A percentile compares a stretch with the other conserved stretches of the same genome.
phyloP scores from a whole-genome alignment of 1,140 invertebrate genomes.

The Drusus annulatus region DNA sequence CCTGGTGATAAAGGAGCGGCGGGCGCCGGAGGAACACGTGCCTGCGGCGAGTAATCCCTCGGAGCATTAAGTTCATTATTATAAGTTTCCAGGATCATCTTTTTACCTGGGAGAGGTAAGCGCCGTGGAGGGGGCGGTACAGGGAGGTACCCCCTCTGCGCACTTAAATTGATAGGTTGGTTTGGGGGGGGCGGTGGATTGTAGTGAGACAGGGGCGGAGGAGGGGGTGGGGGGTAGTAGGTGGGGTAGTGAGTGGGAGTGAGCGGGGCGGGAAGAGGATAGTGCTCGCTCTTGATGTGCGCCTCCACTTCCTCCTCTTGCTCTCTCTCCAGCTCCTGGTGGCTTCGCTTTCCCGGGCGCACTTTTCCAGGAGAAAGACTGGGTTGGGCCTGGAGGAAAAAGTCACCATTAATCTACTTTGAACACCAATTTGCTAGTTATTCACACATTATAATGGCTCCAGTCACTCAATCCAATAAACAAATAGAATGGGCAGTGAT shows the following conservation, averaged over 20 bases:
- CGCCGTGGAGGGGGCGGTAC: slow-evolving; percentile 59
- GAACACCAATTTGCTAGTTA: too few relatives aligned
- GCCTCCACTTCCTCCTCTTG: slow-evolving; percentile 56
- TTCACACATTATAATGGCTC: too few relatives aligned
- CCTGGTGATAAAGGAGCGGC: slow-evolving; percentile 20
- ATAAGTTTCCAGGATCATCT: slow-evolving; percentile 69
- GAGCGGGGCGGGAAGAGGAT: neutral
- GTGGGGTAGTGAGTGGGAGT: neutral
- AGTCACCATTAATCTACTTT: too few relatives aligned
- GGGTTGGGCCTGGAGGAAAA: slow-evolving; percentile 59
- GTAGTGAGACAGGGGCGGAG: neutral
- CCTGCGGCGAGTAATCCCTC: slow-evolving; percentile 50
- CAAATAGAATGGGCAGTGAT: too few relatives aligned
- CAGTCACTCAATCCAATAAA: too few relatives aligned
- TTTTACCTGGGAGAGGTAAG: slow-evolving; percentile 68
- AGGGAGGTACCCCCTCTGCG: slow-evolving; percentile 48
- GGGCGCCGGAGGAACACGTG: slow-evolving; percentile 36
- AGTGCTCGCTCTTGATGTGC: slow-evolving; percentile 53
- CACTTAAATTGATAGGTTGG: slow-evolving; percentile 33
- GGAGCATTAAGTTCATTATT: slow-evolving; percentile 65
- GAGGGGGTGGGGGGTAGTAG: neutral
- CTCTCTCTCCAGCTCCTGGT: neutral
- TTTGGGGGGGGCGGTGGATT: neutral
- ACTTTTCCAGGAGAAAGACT: slow-evolving; percentile 27
- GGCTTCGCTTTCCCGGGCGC: neutral